phyloP scores from a whole-genome alignment of 37 sponge, comb jelly and placozoan species.

The Axinella damicornis region DNA sequence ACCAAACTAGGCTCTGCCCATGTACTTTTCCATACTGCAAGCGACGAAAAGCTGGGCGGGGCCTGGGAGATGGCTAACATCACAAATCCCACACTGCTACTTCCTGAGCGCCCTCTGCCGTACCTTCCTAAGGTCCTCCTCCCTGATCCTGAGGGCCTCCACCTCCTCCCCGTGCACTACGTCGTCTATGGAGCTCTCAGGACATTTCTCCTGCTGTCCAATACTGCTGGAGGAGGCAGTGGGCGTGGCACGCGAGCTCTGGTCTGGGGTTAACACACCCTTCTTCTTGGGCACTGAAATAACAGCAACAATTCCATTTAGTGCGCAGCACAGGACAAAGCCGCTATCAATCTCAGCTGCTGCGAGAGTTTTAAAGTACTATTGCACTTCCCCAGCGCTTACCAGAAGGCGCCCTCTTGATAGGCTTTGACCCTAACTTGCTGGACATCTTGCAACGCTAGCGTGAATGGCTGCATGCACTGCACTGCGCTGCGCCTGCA shows the following conservation, averaged over 20 bases:
- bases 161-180: slow-evolving; percentile 52
- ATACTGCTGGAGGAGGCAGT: background rate
- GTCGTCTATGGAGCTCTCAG: slow-evolving; percentile 28
- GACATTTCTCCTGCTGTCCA: background rate
- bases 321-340: background rate
- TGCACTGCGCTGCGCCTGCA: too few relatives aligned
- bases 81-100: background rate
- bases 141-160: slow-evolving; percentile 31
- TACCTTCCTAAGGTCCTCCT: slow-evolving; percentile 49
- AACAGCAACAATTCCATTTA: background rate
- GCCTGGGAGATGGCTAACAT: too few relatives aligned
- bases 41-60: too few relatives aligned
- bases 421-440: background rate
- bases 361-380: background rate
- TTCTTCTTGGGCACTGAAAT: background rate
- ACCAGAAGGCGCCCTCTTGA: background rate
- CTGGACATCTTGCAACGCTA: background rate
- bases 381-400: background rate
- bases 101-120: too few relatives aligned
- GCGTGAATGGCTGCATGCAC: too few relatives aligned
- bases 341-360: background rate
- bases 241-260: background rate
- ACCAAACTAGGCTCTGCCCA: too few relatives aligned
- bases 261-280: background rate
- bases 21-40: too few relatives aligned